These are phyloP conservation scores for Spondyliosoma cantharus DNA, from an alignment of 2,797 vertebrate species.

Conservation along the genomic window DNA sequence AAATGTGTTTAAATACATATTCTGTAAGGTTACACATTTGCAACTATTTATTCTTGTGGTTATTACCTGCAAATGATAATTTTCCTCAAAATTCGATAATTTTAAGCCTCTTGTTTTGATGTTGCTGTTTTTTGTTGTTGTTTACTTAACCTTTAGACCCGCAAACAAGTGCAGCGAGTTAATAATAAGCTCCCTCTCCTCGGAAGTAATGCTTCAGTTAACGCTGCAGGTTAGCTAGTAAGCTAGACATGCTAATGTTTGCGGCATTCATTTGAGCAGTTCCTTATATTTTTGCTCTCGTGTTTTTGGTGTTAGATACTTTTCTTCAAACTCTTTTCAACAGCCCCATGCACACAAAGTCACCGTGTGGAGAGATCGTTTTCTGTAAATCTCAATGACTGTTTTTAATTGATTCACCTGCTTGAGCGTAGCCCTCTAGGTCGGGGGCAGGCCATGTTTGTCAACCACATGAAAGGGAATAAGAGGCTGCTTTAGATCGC, in stretches of 20 bases:
- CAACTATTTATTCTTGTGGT: no score
- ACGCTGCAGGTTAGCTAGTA: not conserved
- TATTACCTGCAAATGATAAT: no score
- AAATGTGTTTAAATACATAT: no score
- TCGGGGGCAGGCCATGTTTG: conserved; percentile 38
- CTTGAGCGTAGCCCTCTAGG: conserved; percentile 27
- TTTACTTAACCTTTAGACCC: not conserved
- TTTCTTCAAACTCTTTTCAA: not conserved
- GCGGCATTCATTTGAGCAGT: not conserved
- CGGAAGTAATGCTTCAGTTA: not conserved
- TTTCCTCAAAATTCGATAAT: no score
- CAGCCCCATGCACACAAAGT: not conserved
- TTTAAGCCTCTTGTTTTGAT: no score
- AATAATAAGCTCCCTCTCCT: not conserved
- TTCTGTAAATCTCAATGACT: conserved; percentile 29
- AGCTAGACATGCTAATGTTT: not conserved
- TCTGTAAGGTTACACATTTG: no score
- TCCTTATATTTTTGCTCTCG: not conserved
- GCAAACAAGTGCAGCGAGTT: not conserved
- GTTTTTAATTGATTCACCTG: conserved; percentile 27
- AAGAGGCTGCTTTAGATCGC: conserved; percentile 59
- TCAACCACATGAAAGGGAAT: conserved; percentile 58
- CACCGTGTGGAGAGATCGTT: not conserved
- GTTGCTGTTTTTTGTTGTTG: not conserved
- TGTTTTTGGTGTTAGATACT: not conserved